Percentiles rank a stretch among this genome's conserved stretches.
These are phyloP conservation scores for Gouania willdenowi DNA, from an alignment of 2,797 vertebrate species.

Conservation along the genomic window DNA sequence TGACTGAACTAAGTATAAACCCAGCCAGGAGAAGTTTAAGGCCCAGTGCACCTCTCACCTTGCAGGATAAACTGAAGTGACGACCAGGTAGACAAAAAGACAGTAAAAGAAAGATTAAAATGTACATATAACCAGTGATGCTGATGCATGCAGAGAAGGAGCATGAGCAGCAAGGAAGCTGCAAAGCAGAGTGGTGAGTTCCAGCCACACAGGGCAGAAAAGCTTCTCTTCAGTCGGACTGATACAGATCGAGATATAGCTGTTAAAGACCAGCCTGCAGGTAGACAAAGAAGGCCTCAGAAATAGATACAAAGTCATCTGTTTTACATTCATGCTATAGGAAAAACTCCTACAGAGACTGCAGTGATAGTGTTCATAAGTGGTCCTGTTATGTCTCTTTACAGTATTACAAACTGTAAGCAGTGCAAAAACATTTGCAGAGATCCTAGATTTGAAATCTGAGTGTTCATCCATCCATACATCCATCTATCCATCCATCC, in stretches of 20 bases:
- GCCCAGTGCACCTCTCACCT: conserved; percentile 20
- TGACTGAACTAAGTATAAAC: conserved; percentile 31
- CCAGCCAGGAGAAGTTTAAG: conserved; percentile 34
- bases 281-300: conserved; percentile 5
- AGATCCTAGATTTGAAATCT: no score
- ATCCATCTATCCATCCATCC: no score
- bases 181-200: conserved; percentile 19
- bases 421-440: no score
- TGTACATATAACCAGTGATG: conserved; percentile 3
- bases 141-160: conserved; percentile 17
- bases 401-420: no score
- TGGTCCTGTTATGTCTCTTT: no score
- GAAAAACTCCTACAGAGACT: neutral
- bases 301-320: conserved; percentile 9
- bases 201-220: conserved; percentile 30
- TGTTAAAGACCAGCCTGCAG: conserved; percentile 7
- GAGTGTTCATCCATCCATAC: no score
- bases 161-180: conserved; percentile 9
- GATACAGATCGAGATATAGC: conserved; percentile 11
- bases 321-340: neutral
- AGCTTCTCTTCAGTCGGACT: conserved; percentile 20
- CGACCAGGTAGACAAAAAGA: neutral
- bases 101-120: conserved; percentile 3
- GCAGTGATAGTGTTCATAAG: no score
- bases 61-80: conserved; percentile 17